Percentiles rank a stretch among this genome's conserved stretches.
These are phyloP conservation scores for Phrynocephalus vlangalii DNA, from an alignment of 2,797 vertebrate species.

Conservation along the genomic window DNA sequence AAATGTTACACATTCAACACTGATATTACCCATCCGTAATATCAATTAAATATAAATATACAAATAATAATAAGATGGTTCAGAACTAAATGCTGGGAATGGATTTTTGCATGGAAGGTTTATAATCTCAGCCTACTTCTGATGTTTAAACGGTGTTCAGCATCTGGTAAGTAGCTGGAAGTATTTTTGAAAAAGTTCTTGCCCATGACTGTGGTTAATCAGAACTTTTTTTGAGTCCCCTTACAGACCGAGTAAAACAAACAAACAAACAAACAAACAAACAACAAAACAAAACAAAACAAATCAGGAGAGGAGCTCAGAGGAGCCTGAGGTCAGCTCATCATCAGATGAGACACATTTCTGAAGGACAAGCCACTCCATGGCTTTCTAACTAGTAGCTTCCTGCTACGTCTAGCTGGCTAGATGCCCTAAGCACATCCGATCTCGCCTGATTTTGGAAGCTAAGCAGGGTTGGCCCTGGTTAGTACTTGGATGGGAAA, in stretches of 20 bases:
- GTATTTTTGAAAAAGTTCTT: neutral
- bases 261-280: neutral
- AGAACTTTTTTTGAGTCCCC: no score
- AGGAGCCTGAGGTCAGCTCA: neutral
- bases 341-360: neutral
- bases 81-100: no score
- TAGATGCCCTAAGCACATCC: no score
- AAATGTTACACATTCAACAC: no score
- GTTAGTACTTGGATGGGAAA: no score
- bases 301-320: neutral
- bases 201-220: no score
- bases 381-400: neutral
- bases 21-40: no score
- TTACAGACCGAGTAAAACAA: neutral
- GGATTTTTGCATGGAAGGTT: neutral
- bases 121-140: neutral
- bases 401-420: neutral
- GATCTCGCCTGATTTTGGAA: no score
- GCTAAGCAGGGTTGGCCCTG: no score
- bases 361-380: neutral
- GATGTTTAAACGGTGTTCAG: neutral
- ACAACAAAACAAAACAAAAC: neutral
- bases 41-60: no score
- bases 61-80: no score
- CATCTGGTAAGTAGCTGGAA: neutral